Percentiles rank a stretch among this genome's conserved stretches.
Evolutionary conservation across 2,113 vertebrate species (phyloP).

Genomic region (Pholis gunnellus): DNA sequence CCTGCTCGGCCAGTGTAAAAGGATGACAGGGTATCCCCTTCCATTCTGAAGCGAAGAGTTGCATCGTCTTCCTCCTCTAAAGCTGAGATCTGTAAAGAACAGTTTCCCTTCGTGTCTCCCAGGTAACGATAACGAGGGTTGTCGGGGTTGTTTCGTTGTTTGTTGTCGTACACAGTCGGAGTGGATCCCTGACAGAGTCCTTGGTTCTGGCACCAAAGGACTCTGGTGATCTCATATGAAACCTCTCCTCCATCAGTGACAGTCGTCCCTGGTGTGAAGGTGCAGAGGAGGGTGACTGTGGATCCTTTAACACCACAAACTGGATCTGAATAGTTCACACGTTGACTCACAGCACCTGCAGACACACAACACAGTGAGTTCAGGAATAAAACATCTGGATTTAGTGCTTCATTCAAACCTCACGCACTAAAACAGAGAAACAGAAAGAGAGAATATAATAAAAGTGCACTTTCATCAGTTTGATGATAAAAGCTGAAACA

Average conservation of each 20-base stretch:
- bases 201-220: conserved; percentile 36
- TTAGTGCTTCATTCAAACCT: too few relatives aligned
- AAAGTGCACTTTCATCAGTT: too few relatives aligned
- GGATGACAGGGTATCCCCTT: neutral
- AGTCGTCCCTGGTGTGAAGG: neutral
- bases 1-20: accelerated
- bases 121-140: conserved; percentile 32
- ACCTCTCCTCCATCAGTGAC: neutral
- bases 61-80: accelerated
- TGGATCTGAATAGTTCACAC: neutral
- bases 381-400: too few relatives aligned
- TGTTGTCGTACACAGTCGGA: conserved; percentile 15
- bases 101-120: conserved; percentile 47
- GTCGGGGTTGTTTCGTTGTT: accelerated
- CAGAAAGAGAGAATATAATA: too few relatives aligned
- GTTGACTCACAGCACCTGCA: neutral
- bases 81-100: conserved; percentile 52
- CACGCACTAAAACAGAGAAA: too few relatives aligned
- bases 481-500: too few relatives aligned
- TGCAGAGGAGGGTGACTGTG: neutral
- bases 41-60: conserved; percentile 56
- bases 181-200: accelerated
- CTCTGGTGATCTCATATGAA: neutral
- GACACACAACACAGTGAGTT: neutral
- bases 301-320: neutral